Conservation (phyloP, 2,113 vertebrate species). For the Chamaetylas fuelleborni region DNA sequence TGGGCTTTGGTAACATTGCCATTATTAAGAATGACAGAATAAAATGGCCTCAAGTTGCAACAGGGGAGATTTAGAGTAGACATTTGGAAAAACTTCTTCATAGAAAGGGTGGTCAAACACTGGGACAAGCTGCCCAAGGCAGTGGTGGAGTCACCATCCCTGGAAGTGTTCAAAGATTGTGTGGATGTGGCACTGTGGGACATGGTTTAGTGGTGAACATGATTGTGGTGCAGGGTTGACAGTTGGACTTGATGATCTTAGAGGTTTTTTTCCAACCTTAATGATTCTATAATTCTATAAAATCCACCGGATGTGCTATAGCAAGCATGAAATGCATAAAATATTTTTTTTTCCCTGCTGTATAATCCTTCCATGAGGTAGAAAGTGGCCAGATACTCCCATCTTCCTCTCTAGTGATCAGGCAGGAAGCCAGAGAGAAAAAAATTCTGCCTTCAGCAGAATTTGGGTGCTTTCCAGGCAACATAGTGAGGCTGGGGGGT, state of each 20-base stretch:
- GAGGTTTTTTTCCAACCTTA: neutral
- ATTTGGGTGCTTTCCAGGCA: neutral
- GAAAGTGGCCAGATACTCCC: neutral
- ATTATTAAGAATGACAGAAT: neutral
- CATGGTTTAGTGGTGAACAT: neutral
- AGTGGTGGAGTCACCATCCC: neutral
- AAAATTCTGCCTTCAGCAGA: neutral
- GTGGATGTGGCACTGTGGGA: neutral
- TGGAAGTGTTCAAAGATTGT: neutral
- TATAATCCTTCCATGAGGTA: neutral
- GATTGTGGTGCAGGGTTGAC: neutral
- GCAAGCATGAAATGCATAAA: neutral
- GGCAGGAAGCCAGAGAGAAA: neutral
- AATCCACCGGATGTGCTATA: neutral
- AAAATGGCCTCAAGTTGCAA: neutral
- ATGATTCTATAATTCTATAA: neutral
- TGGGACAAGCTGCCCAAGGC: neutral
- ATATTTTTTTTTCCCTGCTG: neutral
- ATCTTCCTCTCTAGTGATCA: neutral
- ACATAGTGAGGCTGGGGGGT: accelerated
- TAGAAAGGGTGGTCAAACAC: neutral
- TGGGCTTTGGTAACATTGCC: neutral
- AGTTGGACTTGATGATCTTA: neutral
- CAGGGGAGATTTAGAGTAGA: neutral
- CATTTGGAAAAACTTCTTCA: neutral